Conservation (phyloP, 2,113 vertebrate species). For the Tichodroma muraria region DNA sequence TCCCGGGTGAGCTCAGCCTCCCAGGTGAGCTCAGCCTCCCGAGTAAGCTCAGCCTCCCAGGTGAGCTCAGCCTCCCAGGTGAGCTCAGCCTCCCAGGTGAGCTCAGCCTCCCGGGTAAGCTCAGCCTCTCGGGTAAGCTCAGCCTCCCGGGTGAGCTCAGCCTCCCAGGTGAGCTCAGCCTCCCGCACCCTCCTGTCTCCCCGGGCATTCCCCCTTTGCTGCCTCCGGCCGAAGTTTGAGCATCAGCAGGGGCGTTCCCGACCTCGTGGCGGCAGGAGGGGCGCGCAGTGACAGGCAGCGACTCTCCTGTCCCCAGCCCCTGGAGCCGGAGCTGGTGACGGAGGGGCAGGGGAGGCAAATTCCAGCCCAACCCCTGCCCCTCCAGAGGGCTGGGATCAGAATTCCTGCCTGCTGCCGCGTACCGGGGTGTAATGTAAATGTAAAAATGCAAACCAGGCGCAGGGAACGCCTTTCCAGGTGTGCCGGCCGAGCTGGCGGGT, state of each 20-base stretch:
- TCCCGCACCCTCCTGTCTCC: neutral
- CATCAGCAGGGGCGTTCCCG: neutral
- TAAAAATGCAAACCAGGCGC: neutral
- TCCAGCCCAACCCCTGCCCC: neutral
- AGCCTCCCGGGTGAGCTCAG: neutral
- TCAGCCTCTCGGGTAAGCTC: too few relatives aligned
- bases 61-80: neutral
- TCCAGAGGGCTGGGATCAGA: fast-evolving
- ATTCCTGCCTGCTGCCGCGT: neutral
- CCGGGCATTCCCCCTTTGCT: neutral
- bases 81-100: neutral
- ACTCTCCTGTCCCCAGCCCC: neutral
- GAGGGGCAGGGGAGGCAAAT: neutral
- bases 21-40: neutral
- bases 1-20: neutral
- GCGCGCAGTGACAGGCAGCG: neutral
- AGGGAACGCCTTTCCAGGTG: neutral
- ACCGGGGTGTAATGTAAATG: fast-evolving
- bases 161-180: neutral
- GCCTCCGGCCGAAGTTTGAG: neutral
- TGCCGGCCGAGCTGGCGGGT: neutral
- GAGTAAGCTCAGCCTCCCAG: neutral
- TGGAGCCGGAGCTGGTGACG: neutral
- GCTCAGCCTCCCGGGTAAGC: neutral
- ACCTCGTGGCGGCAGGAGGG: neutral